Conservation (phyloP, 2,113 vertebrate species). For the Elephantulus edwardii region DNA sequence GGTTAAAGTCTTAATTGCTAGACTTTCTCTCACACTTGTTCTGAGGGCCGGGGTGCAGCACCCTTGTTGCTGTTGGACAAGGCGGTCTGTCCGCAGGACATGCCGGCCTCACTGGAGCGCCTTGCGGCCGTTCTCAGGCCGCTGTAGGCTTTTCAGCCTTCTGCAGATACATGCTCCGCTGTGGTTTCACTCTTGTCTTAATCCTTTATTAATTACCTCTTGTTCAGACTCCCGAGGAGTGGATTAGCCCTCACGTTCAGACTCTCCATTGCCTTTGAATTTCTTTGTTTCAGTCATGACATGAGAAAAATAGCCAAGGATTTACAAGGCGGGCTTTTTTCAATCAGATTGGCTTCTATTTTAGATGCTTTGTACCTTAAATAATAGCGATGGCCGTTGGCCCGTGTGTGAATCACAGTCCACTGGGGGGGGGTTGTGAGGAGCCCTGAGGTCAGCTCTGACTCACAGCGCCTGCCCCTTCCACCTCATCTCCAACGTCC, state of each 20-base stretch:
- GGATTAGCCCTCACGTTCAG: neutral
- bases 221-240: slow-evolving; percentile 19
- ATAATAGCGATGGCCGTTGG: rapidly evolving
- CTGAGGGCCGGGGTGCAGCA: neutral
- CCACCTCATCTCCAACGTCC: too few relatives aligned
- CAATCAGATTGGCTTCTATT: too few relatives aligned
- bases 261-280: neutral
- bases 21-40: neutral
- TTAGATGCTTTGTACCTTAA: neutral
- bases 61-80: neutral
- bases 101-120: neutral
- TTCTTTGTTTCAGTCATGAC: slow-evolving; percentile 47
- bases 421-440: too few relatives aligned
- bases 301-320: slow-evolving; percentile 13
- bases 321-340: neutral
- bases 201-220: slow-evolving; percentile 55
- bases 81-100: neutral
- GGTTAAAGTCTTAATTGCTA: neutral
- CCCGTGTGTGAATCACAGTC: neutral
- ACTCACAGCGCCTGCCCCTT: too few relatives aligned
- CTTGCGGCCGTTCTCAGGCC: neutral
- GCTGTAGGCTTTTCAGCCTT: neutral
- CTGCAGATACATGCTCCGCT: neutral
- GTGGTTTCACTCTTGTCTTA: slow-evolving; percentile 44
- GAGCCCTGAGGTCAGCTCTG: too few relatives aligned